These are phyloP conservation scores for Metallyticus violacea DNA, from an alignment of 2,888 invertebrate genomes.

Conservation along the genomic window DNA sequence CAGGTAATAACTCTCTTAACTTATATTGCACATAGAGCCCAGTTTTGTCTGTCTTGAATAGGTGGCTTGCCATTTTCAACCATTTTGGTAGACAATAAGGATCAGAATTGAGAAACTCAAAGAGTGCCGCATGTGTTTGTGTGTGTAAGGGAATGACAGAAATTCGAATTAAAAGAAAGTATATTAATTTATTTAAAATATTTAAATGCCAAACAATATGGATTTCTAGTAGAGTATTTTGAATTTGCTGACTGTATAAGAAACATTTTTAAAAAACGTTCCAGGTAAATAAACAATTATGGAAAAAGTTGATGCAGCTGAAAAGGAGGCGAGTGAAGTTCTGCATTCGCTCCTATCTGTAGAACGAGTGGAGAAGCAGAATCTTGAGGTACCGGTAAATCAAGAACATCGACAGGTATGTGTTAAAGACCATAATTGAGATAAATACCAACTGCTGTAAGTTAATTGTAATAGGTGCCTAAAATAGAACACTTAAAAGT, in stretches of 20 bases:
- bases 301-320: constrained; percentile 64
- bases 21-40: constrained; percentile 6
- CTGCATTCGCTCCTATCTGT: constrained; percentile 64
- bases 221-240: too few relatives aligned
- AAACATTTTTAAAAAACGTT: background rate
- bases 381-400: background rate
- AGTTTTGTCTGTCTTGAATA: constrained; percentile 13
- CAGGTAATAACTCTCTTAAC: background rate
- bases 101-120: constrained; percentile 23
- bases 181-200: too few relatives aligned
- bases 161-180: background rate
- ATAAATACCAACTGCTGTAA: background rate
- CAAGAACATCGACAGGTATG: constrained; percentile 16
- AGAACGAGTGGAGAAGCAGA: constrained; percentile 58
- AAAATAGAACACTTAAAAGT: too few relatives aligned
- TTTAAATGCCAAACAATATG: too few relatives aligned
- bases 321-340: constrained; percentile 70
- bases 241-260: too few relatives aligned
- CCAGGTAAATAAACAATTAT: constrained; percentile 45
- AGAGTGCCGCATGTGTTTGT: background rate
- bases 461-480: too few relatives aligned
- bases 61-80: constrained; percentile 32
- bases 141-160: background rate
- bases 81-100: constrained; percentile 31
- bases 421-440: background rate